A percentile compares a stretch with the other conserved stretches of the same genome.
phyloP scores from a whole-genome alignment of 2,797 vertebrate genomes.

The Eulemur albifrons region DNA sequence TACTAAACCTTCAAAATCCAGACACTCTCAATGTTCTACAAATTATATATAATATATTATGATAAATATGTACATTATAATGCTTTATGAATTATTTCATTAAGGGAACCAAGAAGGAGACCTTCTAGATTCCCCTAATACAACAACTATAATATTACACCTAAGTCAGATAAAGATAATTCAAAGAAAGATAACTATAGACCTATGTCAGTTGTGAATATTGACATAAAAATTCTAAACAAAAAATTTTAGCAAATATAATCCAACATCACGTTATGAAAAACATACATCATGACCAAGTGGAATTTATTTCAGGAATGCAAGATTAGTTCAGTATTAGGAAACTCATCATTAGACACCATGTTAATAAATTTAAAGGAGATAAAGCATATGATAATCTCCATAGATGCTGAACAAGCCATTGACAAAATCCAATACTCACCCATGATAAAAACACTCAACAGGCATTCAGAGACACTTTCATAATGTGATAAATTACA shows the following conservation, averaged over 20 bases:
- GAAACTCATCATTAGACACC: background rate
- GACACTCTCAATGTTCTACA: background rate
- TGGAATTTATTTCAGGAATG: slow-evolving; percentile 3
- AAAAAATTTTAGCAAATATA: background rate
- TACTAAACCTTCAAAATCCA: background rate
- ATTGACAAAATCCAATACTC: background rate
- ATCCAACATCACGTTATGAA: background rate
- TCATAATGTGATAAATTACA: slow-evolving; percentile 14
- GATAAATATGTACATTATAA: background rate
- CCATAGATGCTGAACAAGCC: background rate
- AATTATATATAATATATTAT: background rate
- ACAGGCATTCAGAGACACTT: background rate
- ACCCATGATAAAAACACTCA: background rate
- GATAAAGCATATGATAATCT: background rate
- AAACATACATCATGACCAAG: background rate
- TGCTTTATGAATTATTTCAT: background rate
- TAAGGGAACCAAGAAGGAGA: background rate
- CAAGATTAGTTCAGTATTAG: background rate
- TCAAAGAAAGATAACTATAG: background rate
- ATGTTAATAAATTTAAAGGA: slow-evolving; percentile 28
- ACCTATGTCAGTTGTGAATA: background rate
- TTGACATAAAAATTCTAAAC: background rate
- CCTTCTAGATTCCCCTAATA: background rate
- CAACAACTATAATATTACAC: background rate
- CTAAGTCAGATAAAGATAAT: background rate